Evolutionary conservation across 1,140 invertebrate genomes (phyloP).

Genomic region (Streblospio benedicti): DNA sequence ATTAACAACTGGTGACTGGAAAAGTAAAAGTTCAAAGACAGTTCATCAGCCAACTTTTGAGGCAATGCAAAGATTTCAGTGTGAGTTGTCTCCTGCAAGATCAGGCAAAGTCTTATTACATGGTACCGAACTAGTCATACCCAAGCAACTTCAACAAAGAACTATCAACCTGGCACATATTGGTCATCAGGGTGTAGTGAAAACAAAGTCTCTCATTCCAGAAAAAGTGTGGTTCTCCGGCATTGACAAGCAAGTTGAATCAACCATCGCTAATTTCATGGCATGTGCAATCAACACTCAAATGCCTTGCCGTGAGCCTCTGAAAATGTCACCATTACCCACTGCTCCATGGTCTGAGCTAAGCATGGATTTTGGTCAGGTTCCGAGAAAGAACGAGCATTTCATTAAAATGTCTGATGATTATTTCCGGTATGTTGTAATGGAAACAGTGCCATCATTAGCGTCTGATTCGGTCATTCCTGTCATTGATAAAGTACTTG

Average conservation of each 20-base stretch:
- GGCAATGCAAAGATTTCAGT: no score
- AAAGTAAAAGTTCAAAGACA: no score
- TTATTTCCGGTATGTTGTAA: constrained; percentile 24
- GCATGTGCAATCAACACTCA: neutral
- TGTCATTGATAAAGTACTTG: constrained; percentile 16
- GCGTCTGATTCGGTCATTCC: constrained; percentile 15
- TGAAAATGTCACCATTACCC: neutral
- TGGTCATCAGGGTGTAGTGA: neutral
- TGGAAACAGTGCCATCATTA: constrained; percentile 19
- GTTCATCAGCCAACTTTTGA: no score
- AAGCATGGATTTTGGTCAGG: no score
- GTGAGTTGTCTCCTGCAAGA: no score
- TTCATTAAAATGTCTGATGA: constrained; percentile 22
- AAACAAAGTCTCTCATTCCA: neutral
- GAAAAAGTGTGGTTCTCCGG: neutral
- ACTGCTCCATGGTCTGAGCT: neutral
- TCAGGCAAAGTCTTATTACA: constrained; percentile 1
- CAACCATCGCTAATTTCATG: neutral
- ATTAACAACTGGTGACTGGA: neutral
- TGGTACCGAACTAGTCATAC: neutral
- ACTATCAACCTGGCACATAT: neutral
- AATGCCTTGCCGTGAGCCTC: neutral
- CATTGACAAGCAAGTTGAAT: neutral
- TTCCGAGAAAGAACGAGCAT: no score
- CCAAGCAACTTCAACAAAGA: neutral